Evolutionary conservation across 1,140 invertebrate genomes (phyloP), one percentile per base, ranked within the genome.

Genomic region (Sycophaga agraensis): DNA sequence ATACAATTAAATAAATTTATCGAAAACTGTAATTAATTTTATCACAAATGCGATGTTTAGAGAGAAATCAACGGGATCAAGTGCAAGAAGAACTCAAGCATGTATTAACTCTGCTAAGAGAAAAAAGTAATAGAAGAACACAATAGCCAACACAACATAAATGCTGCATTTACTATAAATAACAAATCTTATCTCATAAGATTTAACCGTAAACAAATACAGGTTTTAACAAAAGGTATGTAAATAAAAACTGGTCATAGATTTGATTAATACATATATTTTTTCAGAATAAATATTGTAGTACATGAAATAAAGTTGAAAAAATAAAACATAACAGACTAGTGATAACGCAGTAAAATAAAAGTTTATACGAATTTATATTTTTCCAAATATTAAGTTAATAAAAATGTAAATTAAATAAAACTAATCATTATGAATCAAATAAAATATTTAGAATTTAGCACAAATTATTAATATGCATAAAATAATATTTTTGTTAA

Each of bases 31-130:
- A 21, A 56, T 17, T 46, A 40, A 42, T 43, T 56, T 31, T 40
- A 7, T n/a, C n/a, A 24, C 22, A 1, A 21, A 40, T 19, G 49
- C 54, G 22, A 2, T 42, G 4, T 35, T 40, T 2, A 56, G 60
- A 56, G 11, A 40, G 17, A 31, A 50, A 16, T 43, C 37, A 46
- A 46, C 37, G 22, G 16, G 54, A 57, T n/a, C 37, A 57, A 46
- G 48, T 63, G 11, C 54, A 63, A n/a, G 40, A 58, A 4, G 61
- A 63, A n/a, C 11, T 65, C 14, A 64, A 64, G 34, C 37, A 48
- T 11, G 62, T 64, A 3, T 59, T 63, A 17, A 57, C 37, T 16
- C 51, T 39, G 34, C 22, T 57, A 3, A 39, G 37, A 58, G 28
- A 62, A 56, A 50, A 62, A 49, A 21, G 53, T 19, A 16, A 19